phyloP scores from a whole-genome alignment of 2,797 vertebrate genomes.

The Cygnus olor region DNA sequence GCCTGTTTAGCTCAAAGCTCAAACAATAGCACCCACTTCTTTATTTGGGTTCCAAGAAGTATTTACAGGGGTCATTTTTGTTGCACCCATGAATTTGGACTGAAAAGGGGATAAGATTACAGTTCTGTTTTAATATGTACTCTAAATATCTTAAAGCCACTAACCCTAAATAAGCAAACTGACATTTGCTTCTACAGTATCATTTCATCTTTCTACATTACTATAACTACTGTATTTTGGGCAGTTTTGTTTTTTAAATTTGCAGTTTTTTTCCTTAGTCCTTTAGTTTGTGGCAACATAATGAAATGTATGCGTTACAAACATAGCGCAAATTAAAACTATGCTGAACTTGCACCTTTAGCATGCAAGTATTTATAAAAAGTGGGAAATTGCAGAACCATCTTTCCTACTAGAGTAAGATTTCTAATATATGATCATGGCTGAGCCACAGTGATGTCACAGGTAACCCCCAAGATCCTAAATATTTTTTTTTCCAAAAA shows the following conservation, averaged over 20 bases:
- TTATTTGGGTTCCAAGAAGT: not conserved
- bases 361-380: not conserved
- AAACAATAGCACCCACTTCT: not conserved
- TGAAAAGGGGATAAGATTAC: not conserved
- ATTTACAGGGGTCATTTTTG: not conserved
- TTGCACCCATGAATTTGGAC: not conserved
- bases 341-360: not conserved
- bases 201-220: not conserved
- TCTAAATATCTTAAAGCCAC: not conserved
- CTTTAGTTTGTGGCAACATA: not conserved
- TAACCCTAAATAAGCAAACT: not conserved
- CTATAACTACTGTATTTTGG: not conserved
- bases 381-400: not conserved
- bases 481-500: not conserved
- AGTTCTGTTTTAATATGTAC: not conserved
- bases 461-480: not conserved
- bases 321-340: not conserved
- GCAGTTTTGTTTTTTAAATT: not conserved
- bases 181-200: not conserved
- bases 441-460: not conserved
- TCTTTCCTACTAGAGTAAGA: not conserved
- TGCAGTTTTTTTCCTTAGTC: not conserved
- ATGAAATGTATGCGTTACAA: not conserved
- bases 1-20: not conserved
- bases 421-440: not conserved